A percentile compares a stretch with the other conserved stretches of the same genome.
phyloP scores from a whole-genome alignment of 2,113 vertebrate genomes.

The Entosphenus tridentatus region DNA sequence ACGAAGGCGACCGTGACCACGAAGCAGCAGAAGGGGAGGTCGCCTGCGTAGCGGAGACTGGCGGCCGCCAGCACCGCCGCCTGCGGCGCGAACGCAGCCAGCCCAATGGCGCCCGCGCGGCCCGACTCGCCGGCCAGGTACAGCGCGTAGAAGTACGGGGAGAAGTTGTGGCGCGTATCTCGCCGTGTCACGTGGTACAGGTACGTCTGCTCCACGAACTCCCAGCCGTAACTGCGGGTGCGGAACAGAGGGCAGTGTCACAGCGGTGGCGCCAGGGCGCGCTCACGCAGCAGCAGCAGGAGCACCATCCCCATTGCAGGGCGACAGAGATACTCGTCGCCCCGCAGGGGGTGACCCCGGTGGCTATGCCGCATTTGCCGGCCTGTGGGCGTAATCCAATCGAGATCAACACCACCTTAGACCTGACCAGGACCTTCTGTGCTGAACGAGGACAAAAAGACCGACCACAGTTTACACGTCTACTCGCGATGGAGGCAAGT shows the following conservation, averaged over 20 bases:
- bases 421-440: too few relatives aligned
- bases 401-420: too few relatives aligned
- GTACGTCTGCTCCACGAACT: conserved; percentile 65
- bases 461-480: too few relatives aligned
- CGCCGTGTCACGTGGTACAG: conserved; percentile 66
- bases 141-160: conserved; percentile 84
- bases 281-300: neutral
- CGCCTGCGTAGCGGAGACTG: conserved; percentile 37
- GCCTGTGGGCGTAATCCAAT: too few relatives aligned
- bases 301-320: neutral
- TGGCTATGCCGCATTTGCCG: too few relatives aligned
- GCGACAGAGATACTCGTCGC: too few relatives aligned
- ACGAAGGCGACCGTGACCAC: conserved; percentile 65
- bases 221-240: conserved; percentile 40
- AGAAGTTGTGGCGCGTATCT: conserved; percentile 87
- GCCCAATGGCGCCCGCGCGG: conserved; percentile 39
- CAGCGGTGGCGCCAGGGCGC: too few relatives aligned
- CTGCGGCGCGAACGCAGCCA: conserved; percentile 59
- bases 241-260: neutral
- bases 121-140: conserved; percentile 57
- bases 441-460: too few relatives aligned
- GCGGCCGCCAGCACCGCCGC: conserved; percentile 30
- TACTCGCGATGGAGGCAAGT: too few relatives aligned
- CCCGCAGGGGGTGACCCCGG: too few relatives aligned
- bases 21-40: conserved; percentile 63